Evolutionary conservation across 2,888 invertebrate species (phyloP), one percentile per base, ranked within the genome.

Genomic region (Congeria kusceri): DNA sequence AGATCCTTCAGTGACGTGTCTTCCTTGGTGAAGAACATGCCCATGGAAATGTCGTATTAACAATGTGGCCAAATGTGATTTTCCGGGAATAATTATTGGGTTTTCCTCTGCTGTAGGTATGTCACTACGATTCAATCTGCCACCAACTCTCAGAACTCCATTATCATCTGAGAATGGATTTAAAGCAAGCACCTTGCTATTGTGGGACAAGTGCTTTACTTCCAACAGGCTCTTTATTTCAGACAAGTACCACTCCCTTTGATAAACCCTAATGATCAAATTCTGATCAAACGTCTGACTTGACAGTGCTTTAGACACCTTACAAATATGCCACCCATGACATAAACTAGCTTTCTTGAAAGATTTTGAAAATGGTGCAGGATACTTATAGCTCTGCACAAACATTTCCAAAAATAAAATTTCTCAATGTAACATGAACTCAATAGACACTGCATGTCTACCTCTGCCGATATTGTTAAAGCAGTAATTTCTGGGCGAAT

Each of bases 111-210:
- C 5, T 32, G 13, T 46, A 13, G 56, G 53, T 9, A 58, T 15
- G 13, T 59, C 29, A 20, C 39, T 29, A 7, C 61, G 15, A n/a
- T 39, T 46, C 15, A 85, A 46, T 0, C 82, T 27, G 0, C 82
- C 77, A 18, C 82, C 80, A 23, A 80, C 76, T 32, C 85, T 47
- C 0, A 75, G 68, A 0, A 85, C n/a, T 20, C 78, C 77, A 13
- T 78, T 58, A 0, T 64, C 70, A 70, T 80, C 82, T 15, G 83
- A 3, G 20, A 63, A 58, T 11, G 80, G 80, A 64, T 62, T 65
- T 1, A 81, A 27, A 18, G 57, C 13, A 13, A 59, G 29, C 23
- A 84, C 56, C 1, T 28, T 1, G 53, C 81, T 81, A 47, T 28
- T 23, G 39, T 4, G 13, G 11, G 57, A 18, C 0, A 68, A 7